Conservation (phyloP, 2,797 vertebrate genomes). For the Alca torda region DNA sequence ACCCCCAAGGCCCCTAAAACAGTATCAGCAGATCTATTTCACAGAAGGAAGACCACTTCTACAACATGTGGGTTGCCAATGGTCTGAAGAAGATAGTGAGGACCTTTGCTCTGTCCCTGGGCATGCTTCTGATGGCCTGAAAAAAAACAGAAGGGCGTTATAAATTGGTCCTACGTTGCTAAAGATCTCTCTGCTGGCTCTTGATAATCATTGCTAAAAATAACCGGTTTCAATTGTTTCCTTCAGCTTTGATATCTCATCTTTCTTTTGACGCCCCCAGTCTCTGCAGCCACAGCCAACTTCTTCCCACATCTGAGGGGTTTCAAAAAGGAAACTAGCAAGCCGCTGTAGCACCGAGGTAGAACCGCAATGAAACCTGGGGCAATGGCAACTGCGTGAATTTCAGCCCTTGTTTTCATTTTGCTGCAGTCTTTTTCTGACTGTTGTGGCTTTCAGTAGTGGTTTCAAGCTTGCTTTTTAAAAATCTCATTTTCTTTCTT, state of each 20-base stretch:
- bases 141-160: not conserved
- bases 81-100: not conserved
- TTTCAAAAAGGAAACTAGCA: conserved; percentile 46
- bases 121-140: not conserved
- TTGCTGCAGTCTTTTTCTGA: not conserved
- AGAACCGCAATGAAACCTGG: conserved; percentile 6
- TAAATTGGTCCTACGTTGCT: not conserved
- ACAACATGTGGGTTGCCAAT: not conserved
- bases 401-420: not conserved
- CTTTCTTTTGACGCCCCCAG: not conserved
- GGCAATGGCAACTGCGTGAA: not conserved
- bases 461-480: not conserved
- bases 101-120: not conserved
- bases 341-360: not conserved
- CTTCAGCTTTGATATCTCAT: conserved; percentile 26
- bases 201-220: conserved; percentile 20
- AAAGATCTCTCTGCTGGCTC: not conserved
- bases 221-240: conserved; percentile 17
- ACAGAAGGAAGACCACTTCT: not conserved
- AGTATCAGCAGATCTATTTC: not conserved
- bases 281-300: not conserved
- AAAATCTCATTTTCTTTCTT: not conserved
- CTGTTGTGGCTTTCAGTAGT: conserved; percentile 10
- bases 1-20: not conserved
- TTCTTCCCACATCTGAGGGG: conserved; percentile 40